Evolutionary conservation across 2,888 invertebrate species (phyloP), one percentile per base, ranked within the genome.

Genomic region (Empis livida): DNA sequence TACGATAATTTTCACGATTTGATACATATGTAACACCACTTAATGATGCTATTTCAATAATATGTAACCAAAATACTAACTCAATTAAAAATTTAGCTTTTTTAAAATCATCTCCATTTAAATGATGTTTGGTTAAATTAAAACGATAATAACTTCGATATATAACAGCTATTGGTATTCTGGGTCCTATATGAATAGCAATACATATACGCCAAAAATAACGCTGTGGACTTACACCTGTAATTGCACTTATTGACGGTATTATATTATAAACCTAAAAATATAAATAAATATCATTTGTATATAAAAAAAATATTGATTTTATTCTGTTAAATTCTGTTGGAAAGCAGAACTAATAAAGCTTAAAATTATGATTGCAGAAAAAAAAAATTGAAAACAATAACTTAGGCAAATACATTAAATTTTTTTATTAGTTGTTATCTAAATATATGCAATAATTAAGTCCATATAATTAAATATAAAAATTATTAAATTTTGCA

Each of bases 191-290:
- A 64, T 93, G 93, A 60, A 93, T 78, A 54, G 92, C 93, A 61
- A 93, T 85, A 67, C 87, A 86, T 61, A 90, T 82, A 60, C 93
- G 78, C 93, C 94, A 94, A 58, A 93, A 73, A 71, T 94, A 93
- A 59, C 87, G 77, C 70, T 93, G 91, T 23, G 94, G 93, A 62
- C 88, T 87, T 56, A 93, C 82, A 45, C 93, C 93, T 52, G 93
- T 94, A 67, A 94, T 89, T 55, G 94, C 90, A 77, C 92, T 93
- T 73, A 93, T 92, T 59, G 92, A 92, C 61, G 94, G 93, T 64
- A 94, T 84, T 68, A 91, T 81, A 71, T 94, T 94, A 70, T 88
- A 90, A 48, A 92, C 93, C 93, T 93, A 68, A 5, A 71, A 42
- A 42, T 10, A n/a, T n/a, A n/a, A n/a, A n/a, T n/a, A n/a, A n/a